Base-by-base conservation (phyloP, 2,888 invertebrate genomes). In the Adineta ricciae region DNA sequence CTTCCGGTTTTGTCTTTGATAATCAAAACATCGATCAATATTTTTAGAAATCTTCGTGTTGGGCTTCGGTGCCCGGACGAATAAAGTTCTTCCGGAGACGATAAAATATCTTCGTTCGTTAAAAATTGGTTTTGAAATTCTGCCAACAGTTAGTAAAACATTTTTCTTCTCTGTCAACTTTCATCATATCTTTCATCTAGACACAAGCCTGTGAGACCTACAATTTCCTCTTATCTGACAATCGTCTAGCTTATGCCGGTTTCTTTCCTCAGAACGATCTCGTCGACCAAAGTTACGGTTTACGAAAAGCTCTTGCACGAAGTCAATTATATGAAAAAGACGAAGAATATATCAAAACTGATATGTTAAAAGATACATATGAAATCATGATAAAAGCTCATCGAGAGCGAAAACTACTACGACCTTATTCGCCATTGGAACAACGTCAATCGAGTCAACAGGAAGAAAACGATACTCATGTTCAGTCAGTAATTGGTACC, bases 311-410 rank as follows among this genome's bases (percentile, higher is more conserved):
- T 41, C 24, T 78, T n/a, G 78, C 78, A 78, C 38, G 41, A 14
- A 78, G 78, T 41, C 78, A 78, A 78, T 78, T 41, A n/a, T 78
- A 78, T 41, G 78, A 78, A 41, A 41, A 38, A 78, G 41, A 38
- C n/a, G 78, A 78, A 78, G 78, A 78, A n/a, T 78, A 78, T 41
- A n/a, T 41, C n/a, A 78, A 78, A 78, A n/a, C 9, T 2, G 78
- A 78, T 41, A 14, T 41, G 24, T 78, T 78, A 41, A 78, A 19
- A n/a, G 78, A 78, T 41, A 21, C 38, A 41, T 41, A 41, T 41
- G 41, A 41, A 14, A n/a, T 41, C 16, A n/a, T 78, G 38, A 2
- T 78, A n/a, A 41, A 78, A n/a, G 41, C 41, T 41, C 41, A 78
- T 78, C 78, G 78, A 78, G 78, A 38, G 41, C 41, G 41, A 78